These are phyloP conservation scores for Onychostoma macrolepis DNA, from an alignment of 2,113 vertebrate genomes.

Conservation along the genomic window DNA sequence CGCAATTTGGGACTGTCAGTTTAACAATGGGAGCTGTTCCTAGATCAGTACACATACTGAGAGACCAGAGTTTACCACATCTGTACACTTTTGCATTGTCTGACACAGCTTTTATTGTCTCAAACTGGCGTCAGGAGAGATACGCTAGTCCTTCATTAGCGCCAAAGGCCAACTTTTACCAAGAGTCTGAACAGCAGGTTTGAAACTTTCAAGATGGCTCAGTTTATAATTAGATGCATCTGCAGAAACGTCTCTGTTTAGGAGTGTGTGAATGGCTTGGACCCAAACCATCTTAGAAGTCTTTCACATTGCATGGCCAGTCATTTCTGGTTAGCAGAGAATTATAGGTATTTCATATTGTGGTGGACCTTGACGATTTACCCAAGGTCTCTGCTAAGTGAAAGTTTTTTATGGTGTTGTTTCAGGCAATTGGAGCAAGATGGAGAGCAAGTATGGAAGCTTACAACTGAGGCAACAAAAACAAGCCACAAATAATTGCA, in stretches of 20 bases:
- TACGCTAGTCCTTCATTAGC: slow-evolving; percentile 17
- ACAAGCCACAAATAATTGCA: background rate
- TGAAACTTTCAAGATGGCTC: background rate
- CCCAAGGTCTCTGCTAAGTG: slow-evolving; percentile 7
- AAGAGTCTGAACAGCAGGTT: slow-evolving; percentile 32
- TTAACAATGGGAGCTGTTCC: background rate
- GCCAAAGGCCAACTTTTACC: background rate
- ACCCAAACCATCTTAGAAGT: slow-evolving; percentile 16
- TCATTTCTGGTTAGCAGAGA: slow-evolving; percentile 21
- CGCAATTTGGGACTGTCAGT: background rate
- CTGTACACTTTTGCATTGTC: background rate
- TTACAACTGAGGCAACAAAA: background rate
- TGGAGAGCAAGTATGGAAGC: background rate
- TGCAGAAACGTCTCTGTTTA: background rate
- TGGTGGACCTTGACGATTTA: slow-evolving; percentile 8
- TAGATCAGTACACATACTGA: background rate
- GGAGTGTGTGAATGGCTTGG: background rate
- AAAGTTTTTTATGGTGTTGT: background rate
- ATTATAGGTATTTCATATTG: slow-evolving; percentile 23
- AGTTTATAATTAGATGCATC: slow-evolving; percentile 40
- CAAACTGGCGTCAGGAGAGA: background rate
- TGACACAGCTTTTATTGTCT: background rate
- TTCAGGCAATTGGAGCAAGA: background rate
- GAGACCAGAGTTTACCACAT: background rate
- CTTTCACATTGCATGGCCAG: background rate